Conservation (phyloP, 2,797 vertebrate species). For the Macropus fuliginosus region DNA sequence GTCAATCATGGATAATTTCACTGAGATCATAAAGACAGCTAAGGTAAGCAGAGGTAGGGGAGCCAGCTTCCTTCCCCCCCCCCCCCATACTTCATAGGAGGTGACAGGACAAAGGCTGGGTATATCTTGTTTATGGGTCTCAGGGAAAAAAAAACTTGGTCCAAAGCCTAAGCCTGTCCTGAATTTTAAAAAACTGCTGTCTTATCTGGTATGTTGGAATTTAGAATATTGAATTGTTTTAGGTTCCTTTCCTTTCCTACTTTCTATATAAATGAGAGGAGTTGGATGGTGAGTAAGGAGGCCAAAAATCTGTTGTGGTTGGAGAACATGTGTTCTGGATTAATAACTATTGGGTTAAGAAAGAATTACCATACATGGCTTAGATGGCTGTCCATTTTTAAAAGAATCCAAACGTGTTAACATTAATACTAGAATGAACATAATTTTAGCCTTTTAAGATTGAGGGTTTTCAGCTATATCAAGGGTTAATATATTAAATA, state of each 20-base stretch:
- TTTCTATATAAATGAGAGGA: background rate
- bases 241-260: background rate
- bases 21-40: slow-evolving; percentile 96
- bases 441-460: background rate
- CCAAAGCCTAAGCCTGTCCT: background rate
- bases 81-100: background rate
- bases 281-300: background rate
- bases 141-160: background rate
- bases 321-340: background rate
- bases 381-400: background rate
- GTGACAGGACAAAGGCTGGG: rapidly evolving
- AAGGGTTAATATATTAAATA: background rate
- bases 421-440: background rate
- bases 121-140: background rate
- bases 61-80: rapidly evolving
- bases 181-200: background rate
- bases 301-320: background rate
- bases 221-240: background rate
- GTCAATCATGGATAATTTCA: slow-evolving; percentile 98
- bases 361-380: background rate
- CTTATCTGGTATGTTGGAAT: background rate
- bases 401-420: background rate
- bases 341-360: background rate
- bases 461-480: background rate
- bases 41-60: slow-evolving; percentile 85